Evolutionary conservation across 2,113 vertebrate species (phyloP).

Genomic region (Chaetops frenatus): DNA sequence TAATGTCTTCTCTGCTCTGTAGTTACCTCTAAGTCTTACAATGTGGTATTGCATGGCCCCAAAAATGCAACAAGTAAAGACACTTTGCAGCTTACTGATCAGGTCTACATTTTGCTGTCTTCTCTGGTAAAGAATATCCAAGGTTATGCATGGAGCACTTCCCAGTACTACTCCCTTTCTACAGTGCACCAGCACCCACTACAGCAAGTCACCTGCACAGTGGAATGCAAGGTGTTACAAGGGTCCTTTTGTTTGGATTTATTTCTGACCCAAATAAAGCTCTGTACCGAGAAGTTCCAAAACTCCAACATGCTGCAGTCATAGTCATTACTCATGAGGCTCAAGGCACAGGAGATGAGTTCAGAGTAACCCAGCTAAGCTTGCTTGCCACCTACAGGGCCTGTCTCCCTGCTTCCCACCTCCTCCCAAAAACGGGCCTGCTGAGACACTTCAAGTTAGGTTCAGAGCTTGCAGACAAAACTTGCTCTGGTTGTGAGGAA

Average conservation of each 20-base stretch:
- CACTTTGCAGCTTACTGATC: background rate
- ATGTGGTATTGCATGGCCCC: background rate
- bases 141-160: fast-evolving
- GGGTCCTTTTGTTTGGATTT: background rate
- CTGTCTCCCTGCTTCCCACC: too few relatives aligned
- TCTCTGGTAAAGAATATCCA: background rate
- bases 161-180: background rate
- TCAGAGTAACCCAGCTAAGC: background rate
- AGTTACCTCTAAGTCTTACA: background rate
- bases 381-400: background rate
- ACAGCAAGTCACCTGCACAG: background rate
- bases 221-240: background rate
- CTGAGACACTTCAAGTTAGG: background rate
- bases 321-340: background rate
- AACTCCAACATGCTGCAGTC: background rate
- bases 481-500: background rate
- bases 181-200: background rate
- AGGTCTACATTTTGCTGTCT: background rate
- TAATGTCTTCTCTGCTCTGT: too few relatives aligned
- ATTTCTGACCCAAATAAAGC: background rate
- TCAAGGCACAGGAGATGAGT: background rate
- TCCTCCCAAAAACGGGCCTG: background rate
- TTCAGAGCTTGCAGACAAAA: background rate
- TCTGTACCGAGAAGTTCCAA: background rate
- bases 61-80: background rate